Base-by-base conservation (phyloP, 1,140 invertebrate species). In the Drosophila eugracilis region DNA sequence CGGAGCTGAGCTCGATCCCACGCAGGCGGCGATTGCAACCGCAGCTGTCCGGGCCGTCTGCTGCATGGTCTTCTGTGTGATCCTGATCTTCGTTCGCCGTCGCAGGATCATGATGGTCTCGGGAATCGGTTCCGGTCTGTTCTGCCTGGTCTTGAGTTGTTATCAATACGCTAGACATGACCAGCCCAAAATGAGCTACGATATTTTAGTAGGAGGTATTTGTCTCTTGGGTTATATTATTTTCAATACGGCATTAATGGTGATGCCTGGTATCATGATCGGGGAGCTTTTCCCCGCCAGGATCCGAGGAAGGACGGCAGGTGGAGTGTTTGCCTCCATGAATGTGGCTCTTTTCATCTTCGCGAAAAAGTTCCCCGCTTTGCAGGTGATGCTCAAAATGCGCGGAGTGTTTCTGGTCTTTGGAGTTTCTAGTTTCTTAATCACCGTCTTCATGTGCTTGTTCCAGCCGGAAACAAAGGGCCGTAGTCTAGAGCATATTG, bases 381-480 rank as follows among this genome's bases (percentile, higher is more conserved):
- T 96, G 63, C 93, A 93, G 30, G 75, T 91, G 0, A 79, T 89
- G 5, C 92, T 96, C 0, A 93, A 94, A 42, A 92, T 94, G 62
- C 86, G 92, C 1, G 95, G 95, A 3, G 91, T 96, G 0, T 96
- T 96, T 78, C 91, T 92, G 3, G 89, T 95, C 12, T 97, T 97
- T 80, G 95, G 95, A 15, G 89, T 92, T 0, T 93, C 95, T 5
- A 94, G 95, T 1, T 54, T 94, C 1, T 75, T 96, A 4, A 93
- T 95, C 4, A 93, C 95, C 6, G 42, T 96, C 1, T 94, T 97
- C 32, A 92, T 96, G 54, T 96, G 94, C 70, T 91, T 96, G 0
- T 92, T 95, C 47, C 92, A 97, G 26, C 97, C 96, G 15, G 97
- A 98, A 93, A 97, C 96, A 0, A 97, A 96, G 89, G 95, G 95